phyloP scores from a whole-genome alignment of 1,140 invertebrate genomes.

The Pseudoatta argentina region DNA sequence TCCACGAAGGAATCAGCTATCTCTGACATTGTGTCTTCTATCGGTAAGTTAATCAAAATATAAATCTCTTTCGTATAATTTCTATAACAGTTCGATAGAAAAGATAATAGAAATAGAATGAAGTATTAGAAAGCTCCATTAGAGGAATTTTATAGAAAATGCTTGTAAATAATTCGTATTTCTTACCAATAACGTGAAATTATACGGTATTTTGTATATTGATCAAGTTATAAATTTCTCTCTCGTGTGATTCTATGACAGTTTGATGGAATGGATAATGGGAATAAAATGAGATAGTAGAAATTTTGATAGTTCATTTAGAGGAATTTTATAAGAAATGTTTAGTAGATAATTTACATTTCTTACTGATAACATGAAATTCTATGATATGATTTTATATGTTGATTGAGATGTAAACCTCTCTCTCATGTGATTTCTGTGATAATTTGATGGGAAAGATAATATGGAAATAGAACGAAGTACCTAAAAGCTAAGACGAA shows the following conservation, averaged over 20 bases:
- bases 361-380: not conserved
- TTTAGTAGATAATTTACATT: not conserved
- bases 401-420: not conserved
- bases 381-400: not conserved
- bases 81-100: not conserved
- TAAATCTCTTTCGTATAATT: not conserved
- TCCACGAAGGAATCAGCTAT: slow-evolving; percentile 48
- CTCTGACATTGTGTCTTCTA: slow-evolving; percentile 56
- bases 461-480: not conserved
- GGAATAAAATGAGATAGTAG: not conserved
- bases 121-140: not conserved
- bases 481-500: not conserved
- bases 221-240: not conserved
- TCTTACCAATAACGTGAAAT: not conserved
- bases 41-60: slow-evolving; percentile 62
- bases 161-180: not conserved
- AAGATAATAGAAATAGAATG: not conserved
- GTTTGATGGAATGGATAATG: not conserved
- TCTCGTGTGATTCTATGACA: not conserved
- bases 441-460: not conserved
- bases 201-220: not conserved
- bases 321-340: not conserved
- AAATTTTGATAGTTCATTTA: not conserved
- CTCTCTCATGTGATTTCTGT: not conserved
- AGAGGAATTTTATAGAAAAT: not conserved